Conservation (phyloP, 2,113 vertebrate species). For the Megaceryle maxima region DNA sequence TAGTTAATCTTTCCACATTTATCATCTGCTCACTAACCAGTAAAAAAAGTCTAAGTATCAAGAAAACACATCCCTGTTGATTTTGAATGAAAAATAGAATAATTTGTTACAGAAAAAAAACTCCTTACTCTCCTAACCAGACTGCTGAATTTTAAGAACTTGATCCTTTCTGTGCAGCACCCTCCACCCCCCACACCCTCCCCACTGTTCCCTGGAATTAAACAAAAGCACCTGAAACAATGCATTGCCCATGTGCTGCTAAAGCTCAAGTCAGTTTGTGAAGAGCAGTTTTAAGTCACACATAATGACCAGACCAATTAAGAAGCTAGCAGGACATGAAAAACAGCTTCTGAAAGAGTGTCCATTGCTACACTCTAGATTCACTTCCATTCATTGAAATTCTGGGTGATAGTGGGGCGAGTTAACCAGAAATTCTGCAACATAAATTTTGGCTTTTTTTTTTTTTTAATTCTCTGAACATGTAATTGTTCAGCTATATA, state of each 20-base stretch:
- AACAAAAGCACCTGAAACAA: neutral
- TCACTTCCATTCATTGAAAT: neutral
- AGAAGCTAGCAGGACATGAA: neutral
- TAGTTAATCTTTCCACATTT: neutral
- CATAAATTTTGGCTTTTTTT: neutral
- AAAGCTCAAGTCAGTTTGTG: neutral
- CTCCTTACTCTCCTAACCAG: neutral
- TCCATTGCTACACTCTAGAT: neutral
- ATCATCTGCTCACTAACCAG: neutral
- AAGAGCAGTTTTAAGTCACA: neutral
- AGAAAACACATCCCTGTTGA: neutral
- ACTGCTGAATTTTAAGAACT: neutral
- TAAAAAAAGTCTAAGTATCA: neutral
- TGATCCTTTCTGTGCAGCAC: too few species aligned
- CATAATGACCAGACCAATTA: neutral
- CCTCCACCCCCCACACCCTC: too few species aligned
- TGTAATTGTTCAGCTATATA: neutral
- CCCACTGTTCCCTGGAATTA: neutral
- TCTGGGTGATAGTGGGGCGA: neutral
- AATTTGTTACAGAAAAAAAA: neutral
- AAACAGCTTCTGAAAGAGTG: neutral
- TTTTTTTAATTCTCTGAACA: neutral
- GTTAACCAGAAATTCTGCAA: neutral
- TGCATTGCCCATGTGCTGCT: neutral
- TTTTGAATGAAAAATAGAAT: neutral